A percentile compares a stretch with the other conserved stretches of the same genome.
These are phyloP conservation scores for Microcebus tavaratra DNA, from an alignment of 2,113 vertebrate genomes.

Conservation along the genomic window DNA sequence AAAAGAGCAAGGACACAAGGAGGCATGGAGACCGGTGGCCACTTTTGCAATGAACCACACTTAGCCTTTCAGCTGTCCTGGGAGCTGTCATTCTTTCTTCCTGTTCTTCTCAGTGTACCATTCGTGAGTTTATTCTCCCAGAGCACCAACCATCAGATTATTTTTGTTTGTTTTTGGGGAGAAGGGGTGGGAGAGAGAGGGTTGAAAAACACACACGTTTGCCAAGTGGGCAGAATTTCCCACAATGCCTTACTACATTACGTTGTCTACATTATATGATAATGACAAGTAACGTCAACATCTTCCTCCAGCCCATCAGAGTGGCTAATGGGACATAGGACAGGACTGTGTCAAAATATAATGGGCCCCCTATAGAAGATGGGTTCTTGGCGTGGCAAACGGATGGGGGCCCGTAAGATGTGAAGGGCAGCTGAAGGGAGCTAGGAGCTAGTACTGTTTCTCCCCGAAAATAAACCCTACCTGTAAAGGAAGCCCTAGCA, in stretches of 20 bases:
- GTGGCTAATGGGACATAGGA: background rate
- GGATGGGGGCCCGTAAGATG: background rate
- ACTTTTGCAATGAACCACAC: background rate
- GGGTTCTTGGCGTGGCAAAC: background rate
- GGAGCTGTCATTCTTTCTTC: background rate
- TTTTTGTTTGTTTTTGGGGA: background rate
- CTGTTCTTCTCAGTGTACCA: background rate
- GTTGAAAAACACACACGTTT: background rate
- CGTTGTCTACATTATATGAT: background rate
- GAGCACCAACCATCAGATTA: background rate
- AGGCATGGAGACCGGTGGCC: background rate
- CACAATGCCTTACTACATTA: background rate
- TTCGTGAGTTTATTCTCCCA: background rate
- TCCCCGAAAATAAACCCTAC: too few relatives aligned
- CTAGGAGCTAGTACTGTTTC: background rate
- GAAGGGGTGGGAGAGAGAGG: too few relatives aligned
- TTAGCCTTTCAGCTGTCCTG: background rate
- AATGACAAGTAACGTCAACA: background rate
- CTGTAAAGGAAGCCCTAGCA: too few relatives aligned
- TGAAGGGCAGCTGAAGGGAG: background rate
- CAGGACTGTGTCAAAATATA: background rate
- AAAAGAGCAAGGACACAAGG: background rate
- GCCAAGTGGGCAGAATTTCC: background rate
- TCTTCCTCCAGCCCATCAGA: background rate
- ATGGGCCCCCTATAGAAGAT: background rate